These are phyloP conservation scores for Plebejus argus DNA, from an alignment of 2,888 invertebrate genomes.

Conservation along the genomic window DNA sequence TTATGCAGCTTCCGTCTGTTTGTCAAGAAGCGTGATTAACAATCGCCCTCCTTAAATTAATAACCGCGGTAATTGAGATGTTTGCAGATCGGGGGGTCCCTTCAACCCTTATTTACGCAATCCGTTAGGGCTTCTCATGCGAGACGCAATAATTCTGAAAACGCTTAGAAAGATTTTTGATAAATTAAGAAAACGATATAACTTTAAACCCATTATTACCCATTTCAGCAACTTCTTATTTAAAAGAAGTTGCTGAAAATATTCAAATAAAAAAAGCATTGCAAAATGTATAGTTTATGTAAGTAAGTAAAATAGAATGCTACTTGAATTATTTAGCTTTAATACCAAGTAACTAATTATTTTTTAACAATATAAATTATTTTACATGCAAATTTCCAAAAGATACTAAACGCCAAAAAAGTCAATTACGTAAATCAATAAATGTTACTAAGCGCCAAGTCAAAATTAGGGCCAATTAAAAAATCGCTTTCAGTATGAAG, in stretches of 20 bases:
- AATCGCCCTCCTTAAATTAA: constrained; percentile 67
- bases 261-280: too few relatives aligned
- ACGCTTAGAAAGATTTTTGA: background rate
- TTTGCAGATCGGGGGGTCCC: constrained; percentile 63
- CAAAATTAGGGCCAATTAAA: background rate
- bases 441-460: background rate
- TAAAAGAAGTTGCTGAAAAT: too few relatives aligned
- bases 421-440: too few relatives aligned
- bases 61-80: constrained; percentile 77
- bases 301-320: too few relatives aligned
- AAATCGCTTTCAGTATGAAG: background rate
- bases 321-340: too few relatives aligned
- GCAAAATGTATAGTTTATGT: too few relatives aligned
- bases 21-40: constrained; percentile 51
- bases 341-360: background rate
- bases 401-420: too few relatives aligned
- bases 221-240: too few relatives aligned
- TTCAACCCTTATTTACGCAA: constrained; percentile 51
- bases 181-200: background rate
- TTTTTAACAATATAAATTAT: too few relatives aligned
- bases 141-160: background rate
- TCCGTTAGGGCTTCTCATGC: background rate
- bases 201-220: too few relatives aligned
- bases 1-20: constrained; percentile 35
- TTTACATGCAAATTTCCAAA: too few relatives aligned